Evolutionary conservation across 2,113 vertebrate genomes (phyloP).

Genomic region (Microtus montanus): DNA sequence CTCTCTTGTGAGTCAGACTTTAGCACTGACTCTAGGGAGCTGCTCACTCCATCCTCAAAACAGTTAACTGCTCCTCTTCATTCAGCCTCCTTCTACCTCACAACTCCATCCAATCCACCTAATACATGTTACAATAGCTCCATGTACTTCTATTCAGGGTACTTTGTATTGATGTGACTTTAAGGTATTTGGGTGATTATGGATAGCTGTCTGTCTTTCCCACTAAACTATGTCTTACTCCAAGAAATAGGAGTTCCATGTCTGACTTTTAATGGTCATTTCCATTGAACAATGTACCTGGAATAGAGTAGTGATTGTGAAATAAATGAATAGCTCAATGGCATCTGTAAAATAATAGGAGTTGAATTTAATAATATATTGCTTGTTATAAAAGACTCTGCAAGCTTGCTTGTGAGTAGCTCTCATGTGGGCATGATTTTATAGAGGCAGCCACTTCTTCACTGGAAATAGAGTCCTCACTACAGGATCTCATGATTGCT

Average conservation of each 20-base stretch:
- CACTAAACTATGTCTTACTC: not conserved
- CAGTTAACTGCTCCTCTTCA: not conserved
- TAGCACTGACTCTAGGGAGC: not conserved
- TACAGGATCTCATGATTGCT: not conserved
- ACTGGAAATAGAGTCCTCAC: not conserved
- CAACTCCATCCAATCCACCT: not conserved
- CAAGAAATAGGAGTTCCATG: not conserved
- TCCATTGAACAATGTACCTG: not conserved
- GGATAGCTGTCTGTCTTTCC: not conserved
- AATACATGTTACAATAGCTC: not conserved
- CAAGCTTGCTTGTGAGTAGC: not conserved
- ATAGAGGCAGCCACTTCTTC: not conserved
- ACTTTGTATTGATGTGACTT: not conserved
- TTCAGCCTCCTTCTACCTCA: not conserved
- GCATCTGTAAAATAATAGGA: conserved; percentile 5
- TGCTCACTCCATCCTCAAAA: not conserved
- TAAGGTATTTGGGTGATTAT: conserved; percentile 14
- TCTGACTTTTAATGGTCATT: not conserved
- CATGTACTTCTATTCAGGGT: not conserved
- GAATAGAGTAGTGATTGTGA: not conserved
- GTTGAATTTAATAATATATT: not conserved
- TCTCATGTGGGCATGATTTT: not conserved
- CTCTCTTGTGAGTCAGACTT: not conserved
- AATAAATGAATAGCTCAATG: not conserved
- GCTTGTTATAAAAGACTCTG: not conserved